Evolutionary conservation across 2,888 invertebrate genomes (phyloP).

Genomic region (Atethmia centrago): DNA sequence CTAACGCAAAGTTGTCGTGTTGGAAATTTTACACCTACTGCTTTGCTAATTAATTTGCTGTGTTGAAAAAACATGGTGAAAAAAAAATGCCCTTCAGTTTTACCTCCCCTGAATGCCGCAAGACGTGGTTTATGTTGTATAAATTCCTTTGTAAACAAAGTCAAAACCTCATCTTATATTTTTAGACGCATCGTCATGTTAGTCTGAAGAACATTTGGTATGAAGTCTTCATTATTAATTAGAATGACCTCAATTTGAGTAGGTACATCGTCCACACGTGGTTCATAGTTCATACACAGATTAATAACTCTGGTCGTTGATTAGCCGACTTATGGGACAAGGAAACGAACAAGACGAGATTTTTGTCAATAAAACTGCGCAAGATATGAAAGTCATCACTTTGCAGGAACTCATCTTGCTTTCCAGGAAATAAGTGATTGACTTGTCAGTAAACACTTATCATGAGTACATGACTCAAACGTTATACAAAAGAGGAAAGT

Average conservation of each 20-base stretch:
- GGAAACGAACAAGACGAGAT: neutral
- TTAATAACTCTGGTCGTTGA: neutral
- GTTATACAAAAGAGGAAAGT: neutral
- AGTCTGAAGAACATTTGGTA: conserved; percentile 27
- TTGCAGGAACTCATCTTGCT: neutral
- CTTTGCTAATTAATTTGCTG: neutral
- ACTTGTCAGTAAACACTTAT: neutral
- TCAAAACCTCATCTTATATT: conserved; percentile 35
- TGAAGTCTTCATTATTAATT: conserved; percentile 48
- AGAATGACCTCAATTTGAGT: conserved; percentile 52
- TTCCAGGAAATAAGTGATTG: conserved; percentile 24
- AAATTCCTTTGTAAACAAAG: neutral
- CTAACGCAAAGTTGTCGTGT: neutral
- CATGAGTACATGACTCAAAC: conserved; percentile 13
- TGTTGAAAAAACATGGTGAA: neutral
- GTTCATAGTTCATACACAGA: neutral
- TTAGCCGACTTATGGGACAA: neutral
- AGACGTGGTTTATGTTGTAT: neutral
- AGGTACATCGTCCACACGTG: conserved; percentile 13
- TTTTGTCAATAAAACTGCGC: too few relatives aligned
- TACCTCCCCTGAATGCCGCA: too few relatives aligned
- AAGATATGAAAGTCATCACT: neutral
- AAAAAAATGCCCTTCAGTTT: too few relatives aligned
- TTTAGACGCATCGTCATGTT: conserved; percentile 49
- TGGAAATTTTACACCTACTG: neutral